Conservation (phyloP, 2,113 vertebrate species). For the Xiphophorus hellerii region DNA sequence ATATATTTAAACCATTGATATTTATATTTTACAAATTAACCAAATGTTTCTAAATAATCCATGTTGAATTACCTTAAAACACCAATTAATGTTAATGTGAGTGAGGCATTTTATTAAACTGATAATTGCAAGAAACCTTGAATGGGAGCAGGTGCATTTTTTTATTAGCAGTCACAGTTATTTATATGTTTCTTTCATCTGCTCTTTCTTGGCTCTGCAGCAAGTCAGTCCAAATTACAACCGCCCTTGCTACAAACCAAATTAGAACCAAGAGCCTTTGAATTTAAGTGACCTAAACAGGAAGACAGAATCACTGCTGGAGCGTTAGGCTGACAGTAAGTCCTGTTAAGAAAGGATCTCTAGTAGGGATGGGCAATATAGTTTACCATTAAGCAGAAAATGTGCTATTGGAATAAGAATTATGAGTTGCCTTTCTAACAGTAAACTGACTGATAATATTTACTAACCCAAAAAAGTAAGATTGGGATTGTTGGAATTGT, state of each 20-base stretch:
- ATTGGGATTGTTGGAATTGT: no score
- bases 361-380: no score
- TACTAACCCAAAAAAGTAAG: no score
- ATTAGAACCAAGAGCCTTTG: background rate
- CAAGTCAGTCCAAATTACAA: background rate
- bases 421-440: no score
- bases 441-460: no score
- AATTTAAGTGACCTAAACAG: background rate
- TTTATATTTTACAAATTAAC: background rate
- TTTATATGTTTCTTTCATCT: background rate
- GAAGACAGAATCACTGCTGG: no score
- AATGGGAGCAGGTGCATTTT: background rate
- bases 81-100: background rate
- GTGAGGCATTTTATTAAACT: background rate
- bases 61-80: background rate
- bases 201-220: background rate
- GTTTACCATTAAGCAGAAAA: no score
- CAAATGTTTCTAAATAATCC: background rate
- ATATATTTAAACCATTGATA: background rate
- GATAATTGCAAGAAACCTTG: background rate
- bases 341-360: background rate
- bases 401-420: no score
- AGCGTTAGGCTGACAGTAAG: background rate
- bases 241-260: background rate
- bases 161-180: background rate